Evolutionary conservation across 2,113 vertebrate genomes (phyloP), one percentile per base, ranked within the genome.

Genomic region (Lamprotornis superbus): DNA sequence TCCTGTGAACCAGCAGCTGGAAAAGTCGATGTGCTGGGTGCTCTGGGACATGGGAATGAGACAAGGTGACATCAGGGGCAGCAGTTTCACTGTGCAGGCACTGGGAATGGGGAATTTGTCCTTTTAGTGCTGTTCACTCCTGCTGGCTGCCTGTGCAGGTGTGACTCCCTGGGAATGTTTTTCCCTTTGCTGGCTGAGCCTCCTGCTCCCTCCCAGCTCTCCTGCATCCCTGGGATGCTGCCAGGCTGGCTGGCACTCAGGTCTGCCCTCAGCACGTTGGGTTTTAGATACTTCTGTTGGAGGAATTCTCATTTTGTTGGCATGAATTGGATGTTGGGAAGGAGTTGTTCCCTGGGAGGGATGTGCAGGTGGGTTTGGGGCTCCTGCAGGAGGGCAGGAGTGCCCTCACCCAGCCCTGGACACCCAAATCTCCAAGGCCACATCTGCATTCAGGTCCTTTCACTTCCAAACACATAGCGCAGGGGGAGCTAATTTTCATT

Each of bases 51-150:
- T 25, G 56, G 37, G 31, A 73, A 82, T 53, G 64, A 65, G 7
- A 17, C 71, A 80, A 40, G 15, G 49, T 39, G 40, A 17, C 78
- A 49, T 27, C 31, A 59, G 78, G n/a, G 75, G 67, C 16, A 67
- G 23, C 39, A 49, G 55, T 53, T 79, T n/a, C 44, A 21, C 16
- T 15, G 11, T 25, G 42, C 80, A 47, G 82, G 67, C 59, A 37
- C 65, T 47, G 57, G 89, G 87, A 88, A 79, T 8, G 64, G 92
- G 75, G 91, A 87, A 87, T 78, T 18, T 83, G 71, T 89, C 75
- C 79, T 97, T 15, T 42, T 12, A 84, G 86, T 35, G 39, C 89
- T 64, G 24, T 53, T 77, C 89, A 5, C 50, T 23, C 78, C 2
- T 30, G 28, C 40, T 19, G 39, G 65, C 65, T 84, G 88, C 83